These are phyloP conservation scores for Myxocyprinus asiaticus DNA, from an alignment of 2,113 vertebrate species.

Conservation along the genomic window DNA sequence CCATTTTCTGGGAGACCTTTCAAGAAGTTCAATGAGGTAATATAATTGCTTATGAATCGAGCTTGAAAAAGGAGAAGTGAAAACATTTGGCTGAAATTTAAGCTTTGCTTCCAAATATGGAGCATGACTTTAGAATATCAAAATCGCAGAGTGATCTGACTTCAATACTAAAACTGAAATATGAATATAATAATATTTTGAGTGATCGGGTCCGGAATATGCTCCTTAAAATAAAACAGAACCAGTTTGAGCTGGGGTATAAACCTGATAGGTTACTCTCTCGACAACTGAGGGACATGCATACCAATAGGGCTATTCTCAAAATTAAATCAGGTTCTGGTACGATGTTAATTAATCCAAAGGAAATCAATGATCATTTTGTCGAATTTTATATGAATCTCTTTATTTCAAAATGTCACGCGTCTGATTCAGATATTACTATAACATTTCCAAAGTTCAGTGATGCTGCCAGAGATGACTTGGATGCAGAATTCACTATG, in stretches of 20 bases:
- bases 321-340: not conserved
- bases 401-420: not conserved
- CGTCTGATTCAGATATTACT: not conserved
- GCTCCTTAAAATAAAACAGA: not conserved
- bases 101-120: not conserved
- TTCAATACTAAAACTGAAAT: not conserved
- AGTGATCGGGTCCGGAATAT: not conserved
- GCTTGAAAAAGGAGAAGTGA: not conserved
- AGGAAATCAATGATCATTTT: not conserved
- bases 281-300: not conserved
- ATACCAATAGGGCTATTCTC: not conserved
- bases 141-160: not conserved
- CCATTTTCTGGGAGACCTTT: not conserved
- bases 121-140: not conserved
- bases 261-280: not conserved
- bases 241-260: slow-evolving; percentile 1
- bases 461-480: not conserved
- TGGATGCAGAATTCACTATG: not conserved
- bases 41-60: not conserved
- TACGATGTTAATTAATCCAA: not conserved
- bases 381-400: not conserved
- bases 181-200: not conserved
- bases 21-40: not conserved
- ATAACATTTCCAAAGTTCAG: not conserved
- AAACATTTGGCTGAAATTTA: not conserved